Conservation (phyloP, 2,888 invertebrate genomes). For the Apodemia zela region DNA sequence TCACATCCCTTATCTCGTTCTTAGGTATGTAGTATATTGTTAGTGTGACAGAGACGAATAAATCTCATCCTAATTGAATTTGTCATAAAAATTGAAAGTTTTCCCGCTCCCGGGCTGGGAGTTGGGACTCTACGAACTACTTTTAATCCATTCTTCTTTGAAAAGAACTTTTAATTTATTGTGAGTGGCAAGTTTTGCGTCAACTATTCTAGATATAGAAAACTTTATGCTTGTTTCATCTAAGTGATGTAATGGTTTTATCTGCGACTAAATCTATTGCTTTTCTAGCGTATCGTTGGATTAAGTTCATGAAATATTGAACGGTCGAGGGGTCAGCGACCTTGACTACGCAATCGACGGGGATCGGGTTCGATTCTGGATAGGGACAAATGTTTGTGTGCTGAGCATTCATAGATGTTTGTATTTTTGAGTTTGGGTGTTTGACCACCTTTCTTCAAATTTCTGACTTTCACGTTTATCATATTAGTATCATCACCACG, state of each 20-base stretch:
- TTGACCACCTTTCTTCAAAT: no score
- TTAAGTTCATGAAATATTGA: not conserved
- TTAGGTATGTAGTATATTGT: conserved; percentile 47
- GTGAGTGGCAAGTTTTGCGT: conserved; percentile 73
- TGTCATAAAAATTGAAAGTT: conserved; percentile 79
- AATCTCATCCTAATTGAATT: conserved; percentile 72
- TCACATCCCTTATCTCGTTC: conserved; percentile 37
- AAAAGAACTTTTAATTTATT: conserved; percentile 77
- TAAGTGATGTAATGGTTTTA: conserved; percentile 60
- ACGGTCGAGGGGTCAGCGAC: no score
- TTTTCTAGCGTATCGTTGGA: not conserved
- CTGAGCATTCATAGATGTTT: no score
- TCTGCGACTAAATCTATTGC: conserved; percentile 44
- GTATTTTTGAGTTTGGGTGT: no score
- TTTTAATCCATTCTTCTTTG: conserved; percentile 76
- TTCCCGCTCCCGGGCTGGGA: conserved; percentile 60
- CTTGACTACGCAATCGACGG: no score
- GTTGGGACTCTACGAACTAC: conserved; percentile 52
- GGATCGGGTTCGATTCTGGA: no score
- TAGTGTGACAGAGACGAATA: conserved; percentile 56
- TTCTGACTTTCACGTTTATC: no score
- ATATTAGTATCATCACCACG: no score
- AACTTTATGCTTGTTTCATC: conserved; percentile 59
- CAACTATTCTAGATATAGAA: conserved; percentile 58
- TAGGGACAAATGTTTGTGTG: no score